These are phyloP conservation scores for Knipowitschia caucasica DNA, from an alignment of 2,797 vertebrate genomes.

Conservation along the genomic window DNA sequence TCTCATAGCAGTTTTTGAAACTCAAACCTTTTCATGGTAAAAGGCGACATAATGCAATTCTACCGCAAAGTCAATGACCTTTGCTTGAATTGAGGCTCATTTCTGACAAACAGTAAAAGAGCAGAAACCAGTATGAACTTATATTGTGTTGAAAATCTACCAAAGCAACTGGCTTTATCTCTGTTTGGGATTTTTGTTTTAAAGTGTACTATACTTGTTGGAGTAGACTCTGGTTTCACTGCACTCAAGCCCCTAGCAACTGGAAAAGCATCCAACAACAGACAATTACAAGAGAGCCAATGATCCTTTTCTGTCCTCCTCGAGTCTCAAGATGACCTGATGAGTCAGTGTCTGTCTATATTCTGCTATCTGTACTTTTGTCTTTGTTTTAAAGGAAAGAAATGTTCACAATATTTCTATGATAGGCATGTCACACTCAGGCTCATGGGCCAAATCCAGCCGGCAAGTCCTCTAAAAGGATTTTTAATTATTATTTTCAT, in stretches of 20 bases:
- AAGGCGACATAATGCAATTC: conserved; percentile 27
- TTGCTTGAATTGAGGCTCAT: conserved; percentile 14
- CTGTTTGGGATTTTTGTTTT: conserved; percentile 46
- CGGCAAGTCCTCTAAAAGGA: too few relatives aligned
- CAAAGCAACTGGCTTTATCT: conserved; percentile 33
- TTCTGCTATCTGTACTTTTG: conserved; percentile 8
- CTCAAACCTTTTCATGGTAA: conserved; percentile 31
- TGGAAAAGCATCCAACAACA: conserved; percentile 64
- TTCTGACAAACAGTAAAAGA: conserved; percentile 17
- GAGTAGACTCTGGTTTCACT: conserved; percentile 42
- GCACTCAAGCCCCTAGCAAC: conserved; percentile 69
- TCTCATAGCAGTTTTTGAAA: conserved; percentile 7
- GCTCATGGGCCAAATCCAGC: too few relatives aligned
- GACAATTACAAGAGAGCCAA: conserved; percentile 53
- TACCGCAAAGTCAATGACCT: conserved; percentile 30
- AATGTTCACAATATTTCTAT: neutral
- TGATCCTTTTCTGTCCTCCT: conserved; percentile 68
- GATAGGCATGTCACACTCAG: too few relatives aligned
- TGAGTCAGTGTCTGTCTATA: conserved; percentile 50
- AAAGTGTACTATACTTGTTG: conserved; percentile 56
- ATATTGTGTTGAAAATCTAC: conserved; percentile 19
- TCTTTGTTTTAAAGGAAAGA: conserved; percentile 2
- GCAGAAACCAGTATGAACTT: neutral
- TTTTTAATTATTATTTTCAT: too few relatives aligned
- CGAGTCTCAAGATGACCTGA: conserved; percentile 61